Evolutionary conservation across 2,113 vertebrate species (phyloP).

Genomic region (Bufo bufo): DNA sequence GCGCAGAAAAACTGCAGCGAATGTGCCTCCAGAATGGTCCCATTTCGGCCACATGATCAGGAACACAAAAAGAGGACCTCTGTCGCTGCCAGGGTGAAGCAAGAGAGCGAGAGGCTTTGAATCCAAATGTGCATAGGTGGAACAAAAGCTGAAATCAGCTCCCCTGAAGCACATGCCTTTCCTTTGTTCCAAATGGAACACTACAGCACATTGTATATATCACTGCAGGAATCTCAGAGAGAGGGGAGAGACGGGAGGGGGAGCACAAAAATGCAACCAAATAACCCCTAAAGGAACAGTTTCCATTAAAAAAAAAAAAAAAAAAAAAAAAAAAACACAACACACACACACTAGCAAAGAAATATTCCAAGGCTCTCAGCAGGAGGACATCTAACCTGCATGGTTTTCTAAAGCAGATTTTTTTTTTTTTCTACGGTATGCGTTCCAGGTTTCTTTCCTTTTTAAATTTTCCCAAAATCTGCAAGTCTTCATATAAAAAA

Average conservation of each 20-base stretch:
- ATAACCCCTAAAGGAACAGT: slow-evolving; percentile 66
- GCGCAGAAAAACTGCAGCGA: neutral
- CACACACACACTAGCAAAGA: slow-evolving; percentile 49
- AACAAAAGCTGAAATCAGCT: slow-evolving; percentile 46
- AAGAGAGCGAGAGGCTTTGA: slow-evolving; percentile 11
- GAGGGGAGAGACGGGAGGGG: neutral
- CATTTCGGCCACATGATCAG: slow-evolving; percentile 19
- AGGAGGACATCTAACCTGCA: slow-evolving; percentile 15
- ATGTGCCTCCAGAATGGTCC: neutral
- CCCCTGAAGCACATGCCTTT: slow-evolving; percentile 50
- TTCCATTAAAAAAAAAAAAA: slow-evolving; percentile 58
- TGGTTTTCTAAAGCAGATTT: too few relatives aligned
- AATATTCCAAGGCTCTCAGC: slow-evolving; percentile 60
- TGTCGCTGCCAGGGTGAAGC: neutral
- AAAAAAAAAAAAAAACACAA: too few relatives aligned
- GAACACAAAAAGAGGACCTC: slow-evolving; percentile 27
- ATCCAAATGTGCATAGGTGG: slow-evolving; percentile 30
- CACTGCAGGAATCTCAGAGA: slow-evolving; percentile 18
- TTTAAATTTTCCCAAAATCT: too few relatives aligned
- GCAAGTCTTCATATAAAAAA: too few relatives aligned
- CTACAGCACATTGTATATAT: slow-evolving; percentile 37
- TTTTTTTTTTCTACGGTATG: too few relatives aligned
- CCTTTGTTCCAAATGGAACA: slow-evolving; percentile 47
- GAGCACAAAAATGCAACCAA: slow-evolving; percentile 38
- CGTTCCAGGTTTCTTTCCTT: too few relatives aligned